phyloP scores from a whole-genome alignment of 2,797 vertebrate species.

The Sardinella longiceps region DNA sequence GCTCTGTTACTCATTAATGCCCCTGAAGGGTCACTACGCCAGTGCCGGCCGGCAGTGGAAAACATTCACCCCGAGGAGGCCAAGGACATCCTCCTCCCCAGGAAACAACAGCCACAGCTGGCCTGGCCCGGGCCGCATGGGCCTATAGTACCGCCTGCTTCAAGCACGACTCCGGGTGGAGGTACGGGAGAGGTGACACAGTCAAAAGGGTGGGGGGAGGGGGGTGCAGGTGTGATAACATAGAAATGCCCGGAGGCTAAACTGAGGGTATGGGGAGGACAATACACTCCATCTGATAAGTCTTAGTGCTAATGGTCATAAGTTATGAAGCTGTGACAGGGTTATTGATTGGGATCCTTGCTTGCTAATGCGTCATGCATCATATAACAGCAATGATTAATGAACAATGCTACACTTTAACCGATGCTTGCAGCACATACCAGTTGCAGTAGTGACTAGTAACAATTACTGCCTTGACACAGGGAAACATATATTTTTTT shows the following conservation, averaged over 20 bases:
- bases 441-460: background rate
- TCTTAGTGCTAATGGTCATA: background rate
- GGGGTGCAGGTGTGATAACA: conserved; percentile 1
- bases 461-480: background rate
- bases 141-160: background rate
- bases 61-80: conserved; percentile 41
- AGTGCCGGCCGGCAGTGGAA: conserved; percentile 27
- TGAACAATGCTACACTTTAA: background rate
- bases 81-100: conserved; percentile 28
- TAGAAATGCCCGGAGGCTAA: background rate
- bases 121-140: background rate
- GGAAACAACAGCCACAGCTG: conserved; percentile 27
- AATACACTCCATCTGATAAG: background rate
- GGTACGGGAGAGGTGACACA: background rate
- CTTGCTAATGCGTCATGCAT: background rate
- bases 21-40: background rate
- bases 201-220: background rate
- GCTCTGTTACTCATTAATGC: conserved; percentile 57
- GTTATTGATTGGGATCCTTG: background rate
- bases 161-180: background rate
- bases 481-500: background rate
- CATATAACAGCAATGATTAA: background rate
- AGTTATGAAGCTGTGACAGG: background rate
- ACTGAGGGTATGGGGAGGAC: background rate
- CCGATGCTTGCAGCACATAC: background rate